A percentile compares a stretch with the other conserved stretches of the same genome.
Conservation (phyloP, 92 coral and sea anemone genomes). For the Bergia puertoricense region DNA sequence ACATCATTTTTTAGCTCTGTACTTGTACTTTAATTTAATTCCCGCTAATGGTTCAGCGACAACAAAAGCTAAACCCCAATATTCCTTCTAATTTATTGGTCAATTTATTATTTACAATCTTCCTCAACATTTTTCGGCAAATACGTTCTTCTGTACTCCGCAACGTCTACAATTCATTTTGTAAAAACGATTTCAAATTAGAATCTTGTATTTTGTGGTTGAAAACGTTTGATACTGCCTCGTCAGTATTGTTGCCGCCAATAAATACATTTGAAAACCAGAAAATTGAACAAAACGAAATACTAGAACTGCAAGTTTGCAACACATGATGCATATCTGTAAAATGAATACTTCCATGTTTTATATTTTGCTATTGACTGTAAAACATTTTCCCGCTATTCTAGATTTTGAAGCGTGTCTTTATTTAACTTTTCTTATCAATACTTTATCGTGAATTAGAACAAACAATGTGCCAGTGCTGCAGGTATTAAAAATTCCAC, state of each 20-base stretch:
- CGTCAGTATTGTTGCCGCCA: background rate
- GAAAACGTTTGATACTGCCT: background rate
- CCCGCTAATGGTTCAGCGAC: conserved; percentile 26
- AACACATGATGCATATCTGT: background rate
- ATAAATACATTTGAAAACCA: background rate
- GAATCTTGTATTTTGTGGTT: conserved; percentile 16
- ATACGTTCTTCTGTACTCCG: conserved; percentile 3
- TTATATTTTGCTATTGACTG: background rate
- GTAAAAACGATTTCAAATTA: conserved; percentile 18
- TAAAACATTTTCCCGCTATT: too few relatives aligned
- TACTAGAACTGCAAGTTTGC: background rate
- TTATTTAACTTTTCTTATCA: background rate
- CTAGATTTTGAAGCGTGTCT: background rate
- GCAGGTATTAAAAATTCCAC: too few relatives aligned
- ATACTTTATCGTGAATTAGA: background rate
- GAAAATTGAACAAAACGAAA: background rate
- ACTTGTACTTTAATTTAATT: background rate
- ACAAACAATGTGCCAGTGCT: background rate
- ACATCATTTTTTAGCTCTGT: background rate
- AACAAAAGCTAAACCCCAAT: conserved; percentile 23
- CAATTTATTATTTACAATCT: conserved; percentile 31
- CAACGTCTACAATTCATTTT: conserved; percentile 15
- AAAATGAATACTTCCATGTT: background rate
- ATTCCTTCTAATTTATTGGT: conserved; percentile 36
- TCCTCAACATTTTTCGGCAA: conserved; percentile 17